Conservation (phyloP, 1,140 invertebrate genomes). For the Drosophila pandora region DNA sequence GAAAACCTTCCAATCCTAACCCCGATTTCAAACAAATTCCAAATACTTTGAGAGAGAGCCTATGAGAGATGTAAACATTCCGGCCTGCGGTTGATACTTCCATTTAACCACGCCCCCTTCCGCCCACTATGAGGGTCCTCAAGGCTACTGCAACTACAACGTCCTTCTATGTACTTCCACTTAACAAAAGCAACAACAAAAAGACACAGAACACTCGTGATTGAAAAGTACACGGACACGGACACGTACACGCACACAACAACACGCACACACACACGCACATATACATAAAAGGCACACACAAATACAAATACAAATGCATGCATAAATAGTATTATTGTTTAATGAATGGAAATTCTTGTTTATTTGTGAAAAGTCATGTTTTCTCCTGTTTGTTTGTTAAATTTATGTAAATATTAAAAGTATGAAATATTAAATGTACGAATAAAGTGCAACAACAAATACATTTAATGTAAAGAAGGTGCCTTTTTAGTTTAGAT, state of each 20-base stretch:
- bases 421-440: constrained; percentile 82
- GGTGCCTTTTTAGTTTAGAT: background rate
- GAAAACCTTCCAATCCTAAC: constrained; percentile 10
- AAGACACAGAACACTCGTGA: constrained; percentile 46
- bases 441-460: constrained; percentile 82
- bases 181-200: constrained; percentile 36
- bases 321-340: constrained; percentile 81
- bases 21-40: constrained; percentile 60
- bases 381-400: constrained; percentile 82
- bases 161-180: constrained; percentile 76
- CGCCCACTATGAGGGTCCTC: constrained; percentile 8
- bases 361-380: constrained; percentile 82
- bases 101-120: constrained; percentile 16
- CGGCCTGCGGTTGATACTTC: constrained; percentile 73
- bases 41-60: constrained; percentile 33
- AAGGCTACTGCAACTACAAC: constrained; percentile 47
- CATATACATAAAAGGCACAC: constrained; percentile 41
- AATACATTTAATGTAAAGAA: constrained; percentile 81
- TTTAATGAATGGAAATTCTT: constrained; percentile 82
- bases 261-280: constrained; percentile 21
- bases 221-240: constrained; percentile 13
- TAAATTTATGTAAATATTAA: constrained; percentile 83
- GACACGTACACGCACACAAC: constrained; percentile 6
- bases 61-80: constrained; percentile 71
- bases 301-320: constrained; percentile 58